These are phyloP conservation scores for Fulica atra DNA, from an alignment of 2,113 vertebrate genomes.

Conservation along the genomic window DNA sequence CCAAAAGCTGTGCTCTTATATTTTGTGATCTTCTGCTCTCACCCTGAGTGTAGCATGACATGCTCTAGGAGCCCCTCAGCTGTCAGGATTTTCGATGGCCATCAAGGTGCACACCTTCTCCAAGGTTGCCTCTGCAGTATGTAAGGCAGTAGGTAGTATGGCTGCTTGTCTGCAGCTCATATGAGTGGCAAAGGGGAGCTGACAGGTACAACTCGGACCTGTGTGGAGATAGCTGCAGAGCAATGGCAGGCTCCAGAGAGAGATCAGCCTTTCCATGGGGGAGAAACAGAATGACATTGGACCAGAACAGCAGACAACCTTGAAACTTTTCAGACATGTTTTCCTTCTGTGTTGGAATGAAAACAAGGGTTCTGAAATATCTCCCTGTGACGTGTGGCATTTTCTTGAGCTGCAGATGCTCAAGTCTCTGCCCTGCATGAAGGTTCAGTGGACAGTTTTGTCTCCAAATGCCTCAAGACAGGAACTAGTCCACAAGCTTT, in stretches of 20 bases:
- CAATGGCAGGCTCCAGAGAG: not conserved
- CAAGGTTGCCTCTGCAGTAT: not conserved
- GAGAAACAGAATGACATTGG: not conserved
- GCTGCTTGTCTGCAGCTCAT: not conserved
- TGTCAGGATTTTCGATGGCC: not conserved
- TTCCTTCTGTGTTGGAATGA: not conserved
- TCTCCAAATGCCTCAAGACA: not conserved
- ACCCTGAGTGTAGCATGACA: rapidly evolving
- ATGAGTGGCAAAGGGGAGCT: not conserved
- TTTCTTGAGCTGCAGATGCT: not conserved
- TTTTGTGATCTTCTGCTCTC: not conserved
- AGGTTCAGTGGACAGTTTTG: not conserved
- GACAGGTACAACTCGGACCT: not conserved
- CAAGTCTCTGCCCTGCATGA: not conserved
- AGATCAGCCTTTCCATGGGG: not conserved
- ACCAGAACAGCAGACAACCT: not conserved
- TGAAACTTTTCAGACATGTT: not conserved
- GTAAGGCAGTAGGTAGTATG: not conserved
- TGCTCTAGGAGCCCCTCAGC: not conserved
- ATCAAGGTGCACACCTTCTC: not conserved
- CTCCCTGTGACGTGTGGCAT: not conserved
- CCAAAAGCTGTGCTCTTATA: not conserved
- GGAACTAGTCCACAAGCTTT: not conserved
- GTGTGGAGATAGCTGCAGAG: not conserved
- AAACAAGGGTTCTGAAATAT: not conserved